These are phyloP conservation scores for Pteromalus puparum DNA, from an alignment of 1,140 invertebrate species.

Conservation along the genomic window DNA sequence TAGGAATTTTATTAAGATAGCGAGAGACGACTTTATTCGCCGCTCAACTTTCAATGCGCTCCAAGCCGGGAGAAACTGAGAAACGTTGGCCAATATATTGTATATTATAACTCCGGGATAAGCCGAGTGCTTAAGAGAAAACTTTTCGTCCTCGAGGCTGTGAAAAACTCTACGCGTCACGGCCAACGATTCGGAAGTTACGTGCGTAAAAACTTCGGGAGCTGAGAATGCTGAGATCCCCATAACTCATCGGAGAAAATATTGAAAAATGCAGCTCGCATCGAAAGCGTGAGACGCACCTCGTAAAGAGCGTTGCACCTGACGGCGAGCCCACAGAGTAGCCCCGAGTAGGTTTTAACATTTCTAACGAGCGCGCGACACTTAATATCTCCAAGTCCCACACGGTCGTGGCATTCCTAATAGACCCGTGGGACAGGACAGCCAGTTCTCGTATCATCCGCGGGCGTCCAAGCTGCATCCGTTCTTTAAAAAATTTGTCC, in stretches of 20 bases:
- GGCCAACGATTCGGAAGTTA: neutral
- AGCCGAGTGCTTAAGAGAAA: no score
- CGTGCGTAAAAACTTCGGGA: no score
- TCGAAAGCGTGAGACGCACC: neutral
- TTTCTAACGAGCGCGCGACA: slow-evolving; percentile 22
- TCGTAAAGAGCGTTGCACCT: slow-evolving; percentile 7
- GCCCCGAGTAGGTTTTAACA: slow-evolving; percentile 14
- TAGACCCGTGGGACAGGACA: slow-evolving; percentile 40
- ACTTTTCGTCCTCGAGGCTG: no score
- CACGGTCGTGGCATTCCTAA: slow-evolving; percentile 20
- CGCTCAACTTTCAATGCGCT: neutral
- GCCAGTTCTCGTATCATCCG: neutral
- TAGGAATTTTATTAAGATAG: slow-evolving; percentile 28
- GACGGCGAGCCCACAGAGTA: neutral
- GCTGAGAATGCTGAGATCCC: no score
- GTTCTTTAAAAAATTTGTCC: slow-evolving; percentile 29
- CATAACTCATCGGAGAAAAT: neutral
- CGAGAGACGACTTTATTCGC: neutral
- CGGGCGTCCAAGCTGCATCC: neutral
- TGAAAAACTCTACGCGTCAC: no score
- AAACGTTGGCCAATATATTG: no score
- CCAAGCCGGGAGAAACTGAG: no score
- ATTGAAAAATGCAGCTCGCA: slow-evolving; percentile 10
- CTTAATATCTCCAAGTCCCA: slow-evolving; percentile 22
- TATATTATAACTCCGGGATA: no score